Evolutionary conservation across 2,797 vertebrate species (phyloP).

Genomic region (Aldrovandia affinis): DNA sequence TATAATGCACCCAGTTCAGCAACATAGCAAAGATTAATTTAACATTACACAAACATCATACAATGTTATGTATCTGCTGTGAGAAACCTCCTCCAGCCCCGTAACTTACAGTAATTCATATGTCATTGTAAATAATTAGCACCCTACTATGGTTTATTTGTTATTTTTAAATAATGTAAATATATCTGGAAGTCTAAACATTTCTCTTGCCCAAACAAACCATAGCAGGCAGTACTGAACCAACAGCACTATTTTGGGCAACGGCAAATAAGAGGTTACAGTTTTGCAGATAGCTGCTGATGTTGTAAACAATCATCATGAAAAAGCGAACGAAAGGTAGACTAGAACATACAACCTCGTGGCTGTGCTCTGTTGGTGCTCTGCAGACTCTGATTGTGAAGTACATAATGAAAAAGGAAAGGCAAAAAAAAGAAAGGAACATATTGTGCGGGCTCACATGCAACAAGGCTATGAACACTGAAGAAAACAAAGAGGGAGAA

Average conservation of each 20-base stretch:
- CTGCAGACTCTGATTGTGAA: neutral
- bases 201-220: neutral
- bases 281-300: neutral
- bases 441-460: neutral
- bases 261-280: neutral
- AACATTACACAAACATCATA: too few species aligned
- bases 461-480: neutral
- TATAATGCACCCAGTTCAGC: neutral
- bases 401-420: neutral
- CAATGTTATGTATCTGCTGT: neutral
- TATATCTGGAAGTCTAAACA: neutral
- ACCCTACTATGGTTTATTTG: too few species aligned
- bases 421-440: neutral
- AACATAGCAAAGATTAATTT: neutral
- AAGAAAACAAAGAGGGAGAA: constrained; percentile 1
- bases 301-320: neutral
- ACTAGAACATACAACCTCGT: neutral
- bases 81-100: neutral
- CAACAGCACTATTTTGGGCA: neutral
- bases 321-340: neutral
- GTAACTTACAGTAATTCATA: neutral
- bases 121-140: neutral
- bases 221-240: neutral
- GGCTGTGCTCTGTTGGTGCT: neutral
- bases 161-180: neutral